Conservation (phyloP, 2,888 invertebrate genomes). For the Ectropis crepuscularia region DNA sequence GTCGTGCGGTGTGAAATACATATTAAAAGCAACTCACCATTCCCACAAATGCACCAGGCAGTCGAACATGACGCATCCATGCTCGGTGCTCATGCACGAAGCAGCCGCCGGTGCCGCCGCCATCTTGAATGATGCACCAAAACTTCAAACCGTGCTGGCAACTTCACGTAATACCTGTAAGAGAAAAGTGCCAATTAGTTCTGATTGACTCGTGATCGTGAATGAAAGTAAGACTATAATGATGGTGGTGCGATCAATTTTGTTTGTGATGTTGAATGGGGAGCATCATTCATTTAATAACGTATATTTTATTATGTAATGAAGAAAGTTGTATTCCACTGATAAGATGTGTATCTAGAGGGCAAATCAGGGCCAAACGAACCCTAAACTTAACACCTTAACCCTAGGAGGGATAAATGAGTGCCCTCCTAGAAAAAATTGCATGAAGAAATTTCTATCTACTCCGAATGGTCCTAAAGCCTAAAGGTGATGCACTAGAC, state of each 20-base stretch:
- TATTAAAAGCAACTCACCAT: slow-evolving; percentile 65
- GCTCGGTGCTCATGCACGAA: slow-evolving; percentile 75
- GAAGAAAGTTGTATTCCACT: no score
- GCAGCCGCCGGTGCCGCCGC: slow-evolving; percentile 68
- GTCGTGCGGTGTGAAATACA: background rate
- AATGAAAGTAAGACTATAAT: slow-evolving; percentile 62
- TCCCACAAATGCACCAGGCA: slow-evolving; percentile 80
- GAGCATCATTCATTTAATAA: no score
- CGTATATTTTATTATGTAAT: no score
- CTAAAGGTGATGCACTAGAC: no score
- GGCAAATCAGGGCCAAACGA: no score
- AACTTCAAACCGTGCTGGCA: slow-evolving; percentile 46
- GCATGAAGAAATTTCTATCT: no score
- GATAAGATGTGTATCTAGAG: no score
- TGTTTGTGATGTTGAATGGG: background rate
- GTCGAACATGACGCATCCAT: slow-evolving; percentile 81
- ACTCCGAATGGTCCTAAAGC: no score
- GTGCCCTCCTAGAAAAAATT: no score
- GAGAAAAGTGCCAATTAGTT: slow-evolving; percentile 70
- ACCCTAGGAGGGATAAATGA: no score
- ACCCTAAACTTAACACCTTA: no score
- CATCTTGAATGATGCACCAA: slow-evolving; percentile 54
- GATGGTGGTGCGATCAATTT: slow-evolving; percentile 1
- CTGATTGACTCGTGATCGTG: slow-evolving; percentile 54
- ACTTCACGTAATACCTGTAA: slow-evolving; percentile 66